Evolutionary conservation across 2,113 vertebrate genomes (phyloP).

Genomic region (Onychorhynchus coronatus): DNA sequence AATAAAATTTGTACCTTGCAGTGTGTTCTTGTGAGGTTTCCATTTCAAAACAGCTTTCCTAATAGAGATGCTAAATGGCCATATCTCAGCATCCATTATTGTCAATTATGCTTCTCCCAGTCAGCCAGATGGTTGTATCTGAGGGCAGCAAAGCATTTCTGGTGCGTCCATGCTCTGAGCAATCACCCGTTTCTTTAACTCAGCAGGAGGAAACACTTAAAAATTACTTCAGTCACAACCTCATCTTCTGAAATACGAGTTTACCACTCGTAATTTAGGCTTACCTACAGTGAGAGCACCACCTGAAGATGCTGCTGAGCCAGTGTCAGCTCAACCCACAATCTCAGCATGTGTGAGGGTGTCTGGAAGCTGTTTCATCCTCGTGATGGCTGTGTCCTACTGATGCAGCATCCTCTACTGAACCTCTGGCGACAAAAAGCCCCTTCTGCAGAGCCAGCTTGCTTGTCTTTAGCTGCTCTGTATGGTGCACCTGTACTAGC

Average conservation of each 20-base stretch:
- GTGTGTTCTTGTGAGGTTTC: not conserved
- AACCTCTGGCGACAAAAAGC: not conserved
- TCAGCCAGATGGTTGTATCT: not conserved
- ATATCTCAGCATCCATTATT: not conserved
- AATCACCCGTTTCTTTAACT: not conserved
- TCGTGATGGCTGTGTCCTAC: accelerated
- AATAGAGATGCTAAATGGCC: not conserved
- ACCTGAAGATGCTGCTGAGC: not conserved
- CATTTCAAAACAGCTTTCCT: not conserved
- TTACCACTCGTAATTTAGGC: not conserved
- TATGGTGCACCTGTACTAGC: not conserved
- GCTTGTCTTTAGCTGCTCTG: not conserved
- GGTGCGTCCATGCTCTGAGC: accelerated
- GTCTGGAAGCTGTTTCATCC: not conserved
- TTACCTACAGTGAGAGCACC: not conserved
- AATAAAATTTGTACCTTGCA: not conserved
- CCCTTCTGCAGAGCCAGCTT: not conserved
- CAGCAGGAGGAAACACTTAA: not conserved
- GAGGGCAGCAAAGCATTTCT: not conserved
- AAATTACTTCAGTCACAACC: not conserved
- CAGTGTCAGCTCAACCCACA: not conserved
- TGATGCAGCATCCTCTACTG: not conserved
- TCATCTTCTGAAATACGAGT: not conserved
- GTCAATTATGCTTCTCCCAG: not conserved
- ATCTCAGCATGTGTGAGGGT: not conserved